These are phyloP conservation scores for Papilio helenus DNA, from an alignment of 1,140 invertebrate species.

Conservation along the genomic window DNA sequence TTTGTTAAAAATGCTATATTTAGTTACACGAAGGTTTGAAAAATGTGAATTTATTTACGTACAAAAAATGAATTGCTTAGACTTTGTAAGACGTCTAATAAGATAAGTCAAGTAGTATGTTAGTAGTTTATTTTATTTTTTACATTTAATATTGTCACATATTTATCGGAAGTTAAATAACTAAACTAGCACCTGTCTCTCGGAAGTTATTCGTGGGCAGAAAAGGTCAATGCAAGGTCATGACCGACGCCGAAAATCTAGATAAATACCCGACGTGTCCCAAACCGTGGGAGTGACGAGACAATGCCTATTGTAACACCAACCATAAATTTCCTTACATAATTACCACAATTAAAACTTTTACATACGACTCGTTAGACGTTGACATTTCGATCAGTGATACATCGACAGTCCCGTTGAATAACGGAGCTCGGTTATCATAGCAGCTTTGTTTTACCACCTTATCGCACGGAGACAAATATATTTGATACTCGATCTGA, in stretches of 20 bases:
- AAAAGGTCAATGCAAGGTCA: conserved; percentile 56
- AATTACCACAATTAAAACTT: conserved; percentile 48
- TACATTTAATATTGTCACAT: background rate
- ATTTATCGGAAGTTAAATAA: background rate
- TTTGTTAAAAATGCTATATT: background rate
- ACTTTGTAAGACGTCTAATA: no score
- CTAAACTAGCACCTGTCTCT: conserved; percentile 38
- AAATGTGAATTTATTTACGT: background rate
- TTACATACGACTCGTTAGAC: conserved; percentile 38
- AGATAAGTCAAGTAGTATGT: background rate
- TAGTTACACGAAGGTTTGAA: background rate
- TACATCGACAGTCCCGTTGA: conserved; percentile 36
- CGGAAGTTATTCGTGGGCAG: conserved; percentile 49
- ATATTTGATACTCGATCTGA: conserved; percentile 33
- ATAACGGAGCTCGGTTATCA: background rate
- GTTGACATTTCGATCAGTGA: conserved; percentile 38
- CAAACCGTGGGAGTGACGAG: conserved; percentile 59
- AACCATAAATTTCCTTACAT: conserved; percentile 47
- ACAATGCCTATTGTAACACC: conserved; percentile 48
- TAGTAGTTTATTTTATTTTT: background rate
- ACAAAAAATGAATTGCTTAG: background rate
- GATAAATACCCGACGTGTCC: conserved; percentile 57
- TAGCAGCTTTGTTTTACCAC: conserved; percentile 21
- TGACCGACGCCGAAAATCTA: conserved; percentile 52
- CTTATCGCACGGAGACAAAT: conserved; percentile 36